Evolutionary conservation across 2,797 vertebrate genomes (phyloP).

Genomic region (Enteromius fasciolatus): DNA sequence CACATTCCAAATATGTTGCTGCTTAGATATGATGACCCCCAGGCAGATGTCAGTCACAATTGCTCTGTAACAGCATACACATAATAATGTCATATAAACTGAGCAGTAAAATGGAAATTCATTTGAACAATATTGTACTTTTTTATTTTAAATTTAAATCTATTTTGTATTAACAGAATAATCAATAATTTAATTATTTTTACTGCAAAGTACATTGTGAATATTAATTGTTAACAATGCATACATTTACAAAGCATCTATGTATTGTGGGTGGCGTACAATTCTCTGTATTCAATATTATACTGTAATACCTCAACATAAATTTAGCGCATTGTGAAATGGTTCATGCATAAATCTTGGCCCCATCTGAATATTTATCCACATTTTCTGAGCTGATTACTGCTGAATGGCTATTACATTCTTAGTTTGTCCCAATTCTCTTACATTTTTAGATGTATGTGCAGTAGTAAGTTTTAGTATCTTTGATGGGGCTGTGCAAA

Average conservation of each 20-base stretch:
- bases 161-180: too few relatives aligned
- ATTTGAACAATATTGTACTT: background rate
- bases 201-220: too few relatives aligned
- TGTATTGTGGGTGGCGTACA: background rate
- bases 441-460: background rate
- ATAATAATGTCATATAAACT: background rate
- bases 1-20: too few relatives aligned
- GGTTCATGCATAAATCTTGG: background rate
- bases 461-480: background rate
- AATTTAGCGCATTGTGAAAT: background rate
- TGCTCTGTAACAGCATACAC: background rate
- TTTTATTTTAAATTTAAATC: background rate
- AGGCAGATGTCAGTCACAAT: background rate
- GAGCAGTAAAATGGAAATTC: background rate
- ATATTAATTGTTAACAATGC: too few relatives aligned
- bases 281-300: too few relatives aligned
- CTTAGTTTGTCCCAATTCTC: background rate
- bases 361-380: background rate
- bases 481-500: background rate
- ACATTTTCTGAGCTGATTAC: background rate
- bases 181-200: too few relatives aligned
- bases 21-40: background rate
- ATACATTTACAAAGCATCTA: background rate
- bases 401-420: background rate
- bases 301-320: background rate